Evolutionary conservation across 2,888 invertebrate species (phyloP).

Genomic region (Alviniconcha strummeri): DNA sequence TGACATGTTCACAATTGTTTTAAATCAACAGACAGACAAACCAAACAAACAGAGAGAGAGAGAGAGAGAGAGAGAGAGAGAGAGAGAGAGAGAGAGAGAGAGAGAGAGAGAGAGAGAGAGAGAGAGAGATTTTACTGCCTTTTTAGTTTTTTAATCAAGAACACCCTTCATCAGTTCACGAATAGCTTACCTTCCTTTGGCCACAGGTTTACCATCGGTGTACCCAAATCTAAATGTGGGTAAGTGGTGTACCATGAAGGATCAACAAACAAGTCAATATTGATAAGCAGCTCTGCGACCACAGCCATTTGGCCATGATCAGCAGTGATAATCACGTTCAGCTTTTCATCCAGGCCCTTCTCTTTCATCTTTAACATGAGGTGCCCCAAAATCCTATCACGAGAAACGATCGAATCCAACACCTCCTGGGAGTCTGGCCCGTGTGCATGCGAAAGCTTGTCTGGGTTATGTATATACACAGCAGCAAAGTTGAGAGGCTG

Average conservation of each 20-base stretch:
- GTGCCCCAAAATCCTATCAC: conserved; percentile 73
- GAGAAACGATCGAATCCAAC: conserved; percentile 76
- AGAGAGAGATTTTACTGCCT: too few species aligned
- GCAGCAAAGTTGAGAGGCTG: conserved; percentile 81
- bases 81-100: too few species aligned
- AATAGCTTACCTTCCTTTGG: conserved; percentile 19
- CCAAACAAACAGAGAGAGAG: too few species aligned
- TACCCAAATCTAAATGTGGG: neutral
- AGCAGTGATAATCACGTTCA: conserved; percentile 82
- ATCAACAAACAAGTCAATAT: conserved; percentile 45
- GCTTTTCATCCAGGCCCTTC: conserved; percentile 75
- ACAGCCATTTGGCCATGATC: conserved; percentile 82
- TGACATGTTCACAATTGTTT: too few species aligned
- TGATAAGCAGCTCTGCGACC: conserved; percentile 27
- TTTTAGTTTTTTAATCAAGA: too few species aligned
- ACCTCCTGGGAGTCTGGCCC: conserved; percentile 72
- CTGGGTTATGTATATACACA: conserved; percentile 83
- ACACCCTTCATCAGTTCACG: too few species aligned
- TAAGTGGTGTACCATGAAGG: conserved; percentile 40
- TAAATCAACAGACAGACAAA: too few species aligned
- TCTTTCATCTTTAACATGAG: conserved; percentile 75
- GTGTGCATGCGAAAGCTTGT: conserved; percentile 78
- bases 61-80: too few species aligned
- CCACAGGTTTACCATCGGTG: conserved; percentile 1
- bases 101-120: too few species aligned